Percentiles rank a stretch among this genome's conserved stretches.
phyloP scores from a whole-genome alignment of 2,797 vertebrate genomes.

The Vireo griseus region DNA sequence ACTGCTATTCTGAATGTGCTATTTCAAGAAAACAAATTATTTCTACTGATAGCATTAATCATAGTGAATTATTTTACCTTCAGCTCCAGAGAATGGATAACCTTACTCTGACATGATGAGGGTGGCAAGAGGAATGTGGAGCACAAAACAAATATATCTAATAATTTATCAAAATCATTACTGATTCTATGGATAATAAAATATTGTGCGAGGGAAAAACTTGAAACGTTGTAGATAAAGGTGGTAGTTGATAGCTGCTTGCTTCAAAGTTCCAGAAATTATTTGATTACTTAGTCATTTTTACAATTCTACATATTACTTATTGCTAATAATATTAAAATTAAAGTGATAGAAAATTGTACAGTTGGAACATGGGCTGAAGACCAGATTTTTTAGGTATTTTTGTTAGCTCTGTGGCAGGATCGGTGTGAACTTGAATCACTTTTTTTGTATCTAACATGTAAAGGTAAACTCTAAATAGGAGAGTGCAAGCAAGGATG shows the following conservation, averaged over 20 bases:
- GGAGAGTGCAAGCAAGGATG: background rate
- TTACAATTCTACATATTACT: background rate
- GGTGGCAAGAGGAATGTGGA: slow-evolving; percentile 17
- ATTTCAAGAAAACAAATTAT: background rate
- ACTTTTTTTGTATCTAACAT: background rate
- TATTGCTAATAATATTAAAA: background rate
- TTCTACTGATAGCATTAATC: slow-evolving; percentile 6
- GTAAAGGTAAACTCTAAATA: background rate
- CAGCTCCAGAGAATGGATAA: background rate
- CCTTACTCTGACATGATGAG: background rate
- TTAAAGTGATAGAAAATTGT: background rate
- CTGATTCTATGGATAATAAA: background rate
- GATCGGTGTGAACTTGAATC: background rate
- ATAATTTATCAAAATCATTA: background rate
- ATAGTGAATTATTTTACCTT: slow-evolving; percentile 1
- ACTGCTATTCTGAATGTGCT: background rate
- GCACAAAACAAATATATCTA: background rate
- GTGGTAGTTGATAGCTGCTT: background rate
- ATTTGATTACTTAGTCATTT: background rate
- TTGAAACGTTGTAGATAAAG: background rate
- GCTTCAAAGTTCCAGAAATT: background rate
- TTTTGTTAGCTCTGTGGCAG: background rate
- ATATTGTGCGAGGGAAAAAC: background rate
- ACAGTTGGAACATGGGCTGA: background rate
- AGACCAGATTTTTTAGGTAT: background rate